Percentiles rank a stretch among this genome's conserved stretches.
Conservation (phyloP, 2,113 vertebrate genomes). For the Anhinga rufa region DNA sequence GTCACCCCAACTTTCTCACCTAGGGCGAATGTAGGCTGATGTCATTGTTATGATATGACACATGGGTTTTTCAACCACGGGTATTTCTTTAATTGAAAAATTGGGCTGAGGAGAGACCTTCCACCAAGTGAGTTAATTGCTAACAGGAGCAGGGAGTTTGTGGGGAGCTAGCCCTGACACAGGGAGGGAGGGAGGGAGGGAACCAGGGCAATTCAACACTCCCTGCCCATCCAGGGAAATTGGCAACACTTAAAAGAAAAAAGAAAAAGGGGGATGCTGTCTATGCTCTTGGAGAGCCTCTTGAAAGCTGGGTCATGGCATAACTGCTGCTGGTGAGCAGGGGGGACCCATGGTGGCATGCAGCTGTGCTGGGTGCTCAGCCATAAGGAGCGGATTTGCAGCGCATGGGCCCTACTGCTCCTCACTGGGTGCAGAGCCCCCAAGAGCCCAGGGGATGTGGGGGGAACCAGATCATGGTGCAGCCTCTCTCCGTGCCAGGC, state of each 20-base stretch:
- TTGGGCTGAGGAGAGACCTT: background rate
- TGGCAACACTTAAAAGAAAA: background rate
- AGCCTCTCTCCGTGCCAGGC: background rate
- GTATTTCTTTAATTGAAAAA: background rate
- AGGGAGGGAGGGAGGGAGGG: background rate
- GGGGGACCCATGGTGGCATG: accelerated
- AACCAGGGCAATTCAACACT: background rate
- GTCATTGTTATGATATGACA: background rate
- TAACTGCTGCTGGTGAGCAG: background rate
- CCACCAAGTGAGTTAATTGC: background rate
- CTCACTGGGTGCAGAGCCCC: accelerated
- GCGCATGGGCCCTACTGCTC: background rate
- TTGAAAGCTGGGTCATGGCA: background rate
- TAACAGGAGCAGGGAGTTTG: background rate
- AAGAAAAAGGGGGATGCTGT: background rate
- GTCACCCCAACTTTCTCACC: background rate
- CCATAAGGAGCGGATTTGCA: background rate
- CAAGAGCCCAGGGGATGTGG: background rate
- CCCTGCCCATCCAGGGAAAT: background rate
- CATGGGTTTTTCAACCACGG: background rate
- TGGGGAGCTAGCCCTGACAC: background rate
- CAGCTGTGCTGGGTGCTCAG: accelerated
- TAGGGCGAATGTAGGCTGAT: background rate
- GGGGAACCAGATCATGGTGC: background rate
- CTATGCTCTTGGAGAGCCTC: background rate